Evolutionary conservation across 2,888 invertebrate genomes (phyloP), one percentile per base, ranked within the genome.

Genomic region (Timandra comae): DNA sequence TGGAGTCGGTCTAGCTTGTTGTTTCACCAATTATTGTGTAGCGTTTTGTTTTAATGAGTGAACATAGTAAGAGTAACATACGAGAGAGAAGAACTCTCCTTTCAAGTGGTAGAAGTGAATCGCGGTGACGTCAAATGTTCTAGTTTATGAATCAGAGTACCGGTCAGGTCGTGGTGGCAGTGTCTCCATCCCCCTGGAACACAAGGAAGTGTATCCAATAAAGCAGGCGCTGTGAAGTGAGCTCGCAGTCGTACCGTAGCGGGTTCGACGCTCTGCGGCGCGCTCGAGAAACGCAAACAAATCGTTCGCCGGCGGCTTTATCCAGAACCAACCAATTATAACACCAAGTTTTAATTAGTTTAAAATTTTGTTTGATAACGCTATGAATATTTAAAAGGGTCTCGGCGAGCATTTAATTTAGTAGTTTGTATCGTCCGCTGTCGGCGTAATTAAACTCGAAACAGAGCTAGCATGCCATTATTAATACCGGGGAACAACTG

Each of bases 271-370:
- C 38, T 28, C 12, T 9, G 11, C 2, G 7, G 3, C 29, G 28
- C 29, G 10, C 7, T 3, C 13, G 13, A 20, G 24, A 4, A 28
- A 12, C 19, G 13, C 16, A 16, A 16, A 16, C 16, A 16, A 16
- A 16, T 16, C 4, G 16, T n/a, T 16, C 26, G 40, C 41, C 42
- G 38, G 30, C 24, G 36, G 38, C 40, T 13, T 30, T 33, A 20
- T 21, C 19, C 27, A 38, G 9, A 55, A 53, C 52, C 55, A 55
- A 55, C 57, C 60, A 65, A 64, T 65, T 74, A 72, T 71, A 68
- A 69, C 67, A 56, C 72, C 73, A 72, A 71, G 56, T 78, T 78
- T 80, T 81, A 80, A 81, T 82, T 80, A 75, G 76, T 81, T 80
- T 73, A 75, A 71, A 75, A 77, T 73, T 77, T 79, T 77, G 76